These are phyloP conservation scores for Notothenia rossii DNA, from an alignment of 2,113 vertebrate genomes.

Conservation along the genomic window DNA sequence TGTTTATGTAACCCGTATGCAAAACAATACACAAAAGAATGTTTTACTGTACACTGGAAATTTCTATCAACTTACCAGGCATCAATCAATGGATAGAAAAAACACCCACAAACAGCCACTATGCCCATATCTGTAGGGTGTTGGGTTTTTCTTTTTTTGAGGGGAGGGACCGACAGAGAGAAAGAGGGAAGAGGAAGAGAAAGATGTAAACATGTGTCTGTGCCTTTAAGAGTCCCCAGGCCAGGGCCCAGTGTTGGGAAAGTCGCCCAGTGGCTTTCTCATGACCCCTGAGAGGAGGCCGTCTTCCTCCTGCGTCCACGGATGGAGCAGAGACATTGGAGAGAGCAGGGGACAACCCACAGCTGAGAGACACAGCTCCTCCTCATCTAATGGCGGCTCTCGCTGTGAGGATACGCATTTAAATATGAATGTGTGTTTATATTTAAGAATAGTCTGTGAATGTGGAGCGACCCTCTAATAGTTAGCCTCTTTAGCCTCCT, in stretches of 20 bases:
- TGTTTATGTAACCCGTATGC: slow-evolving; percentile 30
- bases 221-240: slow-evolving; percentile 76
- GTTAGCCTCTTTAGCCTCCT: slow-evolving; percentile 4
- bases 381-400: background rate
- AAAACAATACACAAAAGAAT: slow-evolving; percentile 51
- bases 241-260: slow-evolving; percentile 86
- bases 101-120: slow-evolving; percentile 3
- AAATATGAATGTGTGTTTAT: slow-evolving; percentile 45
- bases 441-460: slow-evolving; percentile 67
- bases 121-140: background rate
- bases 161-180: slow-evolving; percentile 21
- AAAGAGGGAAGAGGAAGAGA: slow-evolving; percentile 12
- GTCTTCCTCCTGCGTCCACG: slow-evolving; percentile 71
- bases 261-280: slow-evolving; percentile 88
- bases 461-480: slow-evolving; percentile 56
- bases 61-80: slow-evolving; percentile 26
- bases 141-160: background rate
- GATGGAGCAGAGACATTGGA: slow-evolving; percentile 58
- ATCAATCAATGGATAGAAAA: slow-evolving; percentile 22
- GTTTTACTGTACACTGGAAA: slow-evolving; percentile 54
- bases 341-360: slow-evolving; percentile 8
- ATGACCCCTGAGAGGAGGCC: slow-evolving; percentile 85
- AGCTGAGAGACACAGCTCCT: background rate
- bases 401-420: slow-evolving; percentile 1
- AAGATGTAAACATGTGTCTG: slow-evolving; percentile 45